Evolutionary conservation across 1,140 invertebrate species (phyloP), one percentile per base, ranked within the genome.

Genomic region (Drosophila ficusphila): DNA sequence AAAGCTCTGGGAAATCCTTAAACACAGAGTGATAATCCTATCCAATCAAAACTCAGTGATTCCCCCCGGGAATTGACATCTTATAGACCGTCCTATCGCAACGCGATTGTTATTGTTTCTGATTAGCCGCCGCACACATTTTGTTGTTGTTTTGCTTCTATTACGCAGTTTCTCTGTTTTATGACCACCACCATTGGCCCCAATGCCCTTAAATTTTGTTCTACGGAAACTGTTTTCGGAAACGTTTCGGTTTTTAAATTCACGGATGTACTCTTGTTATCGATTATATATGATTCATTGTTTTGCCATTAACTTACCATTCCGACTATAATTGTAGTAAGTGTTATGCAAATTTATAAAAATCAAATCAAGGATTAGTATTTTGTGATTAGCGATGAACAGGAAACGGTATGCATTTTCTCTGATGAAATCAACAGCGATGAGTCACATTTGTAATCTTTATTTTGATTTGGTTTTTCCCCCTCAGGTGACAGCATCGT

Each of bases 401-500:
- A 27, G 23, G 1, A 23, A 23, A 3, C 23, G 7, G 3, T 33
- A 12, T 12, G 21, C 6, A 6, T 19, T 4, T 7, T 34, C 9
- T 9, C 11, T 36, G 9, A 11, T 38, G 8, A 54, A 54, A 27
- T 54, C 16, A 14, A 4, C 12, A n/a, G 6, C 7, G 25, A 48
- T 46, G 18, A 33, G 9, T 25, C 19, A 41, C 7, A 9, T 36
- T 36, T 49, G n/a, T 60, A 54, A 49, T 34, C 12, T 16, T 11
- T 29, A 31, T 0, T 3, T 11, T 12, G 6, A 1, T 42, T 14
- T 29, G n/a, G 16, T 4, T 52, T n/a, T 47, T 3, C 25, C 12
- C 6, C 53, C 42, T 0, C 19, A 88, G 83, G 60, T 25, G 83
- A 78, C 4, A 56, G 29, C 47, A 23, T 73, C 78, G 78, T 93